Base-by-base conservation (phyloP, 2,888 invertebrate genomes). In the Eupithecia subumbrata region DNA sequence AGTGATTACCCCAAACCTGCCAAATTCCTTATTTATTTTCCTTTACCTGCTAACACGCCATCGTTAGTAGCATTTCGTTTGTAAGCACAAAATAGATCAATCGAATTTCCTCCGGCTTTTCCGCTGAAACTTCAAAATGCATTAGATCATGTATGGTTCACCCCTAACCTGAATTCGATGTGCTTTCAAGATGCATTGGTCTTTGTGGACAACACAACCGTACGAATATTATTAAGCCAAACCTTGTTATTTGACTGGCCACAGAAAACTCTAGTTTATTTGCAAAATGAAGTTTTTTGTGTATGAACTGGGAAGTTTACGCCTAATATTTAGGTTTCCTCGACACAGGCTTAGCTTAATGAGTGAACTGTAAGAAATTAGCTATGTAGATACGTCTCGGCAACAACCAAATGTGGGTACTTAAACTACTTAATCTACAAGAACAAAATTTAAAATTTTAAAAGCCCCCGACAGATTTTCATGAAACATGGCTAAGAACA, bases 171-270 rank as follows among this genome's bases (percentile, higher is more conserved):
- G 40, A 45, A 68, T 68, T 7, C 68, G 3, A 68, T 43, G 40
- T 16, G 43, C 14, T 68, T 68, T 25, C 43, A 43, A 68, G 14
- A 68, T 68, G 68, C 68, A 68, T 22, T 25, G 43, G 25, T 22
- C 37, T 40, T 68, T 43, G 22, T 68, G 5, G n/a, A n/a, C n/a
- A 14, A 34, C 43, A 22, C 68, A 22, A 25, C 68, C 68, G 43
- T 64, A 34, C 34, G 30, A 14, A 60, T 64, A 37, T 67, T 67
- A 40, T 67, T 5, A 37, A 40, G 64, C 34, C 8, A 34, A 64
- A 34, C 18, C 60, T 34, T 63, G 63, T 30, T 64, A 22, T 25
- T 25, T 25, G 60, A 60, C 12, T 5, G 60, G 12, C 60, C 60
- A 5, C 25, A 60, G 60, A 60, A 56, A 56, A 25, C 60, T 25